Base-by-base conservation (phyloP, 2,113 vertebrate genomes). In the Ia io region DNA sequence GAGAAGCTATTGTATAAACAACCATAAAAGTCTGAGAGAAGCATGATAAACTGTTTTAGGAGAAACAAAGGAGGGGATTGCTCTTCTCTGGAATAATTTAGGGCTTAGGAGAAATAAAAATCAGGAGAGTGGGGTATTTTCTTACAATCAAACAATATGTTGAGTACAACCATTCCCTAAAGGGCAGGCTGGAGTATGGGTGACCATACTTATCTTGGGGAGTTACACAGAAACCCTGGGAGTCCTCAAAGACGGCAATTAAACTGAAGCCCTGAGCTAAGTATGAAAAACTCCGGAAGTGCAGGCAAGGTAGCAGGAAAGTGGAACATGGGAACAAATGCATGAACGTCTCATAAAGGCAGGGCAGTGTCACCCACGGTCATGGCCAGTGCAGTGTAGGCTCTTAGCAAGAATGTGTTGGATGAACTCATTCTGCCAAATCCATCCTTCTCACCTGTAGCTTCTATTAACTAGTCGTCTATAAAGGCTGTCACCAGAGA, bases 401-500 rank as follows among this genome's bases (percentile, higher is more conserved):
- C 17, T 37, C 11, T 9, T 40, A 32, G 6, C 12, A 77, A 79
- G 59, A 59, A n/a, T 0, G 17, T 49, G 18, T 42, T 61, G 30
- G n/a, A 61, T 14, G 25, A 74, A 69, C 28, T 95, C 28, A 56
- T 59, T 83, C 90, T 89, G 18, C 35, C 84, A 79, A 67, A 51
- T 37, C 37, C 73, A 40, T 20, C 16, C n/a, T 88, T 40, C 63
- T 84, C 42, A 63, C 13, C 40, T n/a, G 56, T 12, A 61, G 18
- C 5, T 77, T 80, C n/a, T 76, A 61, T 32, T 69, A 79, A 37
- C 56, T 16, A 49, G 18, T 82, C 32, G 20, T 77, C 53, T 78
- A 10, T 16, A 32, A 12, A 93, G 32, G 65, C 44, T 78, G n/a
- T 63, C 51, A 83, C 73, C 25, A 16, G 25, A 80, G 30, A 89